phyloP scores from a whole-genome alignment of 2,888 invertebrate species.

The Branchellion lobata region DNA sequence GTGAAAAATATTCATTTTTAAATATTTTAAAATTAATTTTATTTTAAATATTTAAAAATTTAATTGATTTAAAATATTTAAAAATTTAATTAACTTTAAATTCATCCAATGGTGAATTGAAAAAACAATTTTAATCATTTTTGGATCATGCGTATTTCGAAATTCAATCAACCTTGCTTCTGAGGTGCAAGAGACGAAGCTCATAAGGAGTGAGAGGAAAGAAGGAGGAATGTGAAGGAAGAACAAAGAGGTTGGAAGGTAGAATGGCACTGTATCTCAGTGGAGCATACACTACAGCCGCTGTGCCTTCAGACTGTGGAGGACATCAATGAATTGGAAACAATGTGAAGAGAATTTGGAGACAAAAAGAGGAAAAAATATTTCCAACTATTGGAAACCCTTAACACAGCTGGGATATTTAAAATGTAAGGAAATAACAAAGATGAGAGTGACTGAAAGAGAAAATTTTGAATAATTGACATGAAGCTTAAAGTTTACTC shows the following conservation, averaged over 20 bases:
- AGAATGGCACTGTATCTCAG: constrained; percentile 62
- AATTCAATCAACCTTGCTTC: constrained; percentile 28
- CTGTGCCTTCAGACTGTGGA: constrained; percentile 56
- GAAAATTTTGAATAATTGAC: no score
- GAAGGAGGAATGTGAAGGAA: constrained; percentile 68
- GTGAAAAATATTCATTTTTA: background rate
- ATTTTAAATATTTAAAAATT: no score
- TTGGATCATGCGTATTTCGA: background rate
- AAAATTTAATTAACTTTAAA: no score
- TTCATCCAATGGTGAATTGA: no score
- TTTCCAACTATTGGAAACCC: no score
- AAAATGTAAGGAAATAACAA: background rate
- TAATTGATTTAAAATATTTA: no score
- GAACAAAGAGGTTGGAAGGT: constrained; percentile 68
- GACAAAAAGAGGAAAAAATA: constrained; percentile 4
- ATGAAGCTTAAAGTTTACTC: no score
- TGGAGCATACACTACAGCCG: constrained; percentile 69
- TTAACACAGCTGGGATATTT: background rate
- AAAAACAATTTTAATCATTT: no score
- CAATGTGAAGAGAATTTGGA: background rate
- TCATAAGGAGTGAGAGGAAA: constrained; percentile 66
- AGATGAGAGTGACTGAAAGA: no score
- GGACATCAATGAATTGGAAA: background rate
- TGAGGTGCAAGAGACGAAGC: constrained; percentile 53
- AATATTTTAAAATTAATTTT: no score